These are phyloP conservation scores for Diadegma fenestrale DNA, from an alignment of 2,888 invertebrate species.

Conservation along the genomic window DNA sequence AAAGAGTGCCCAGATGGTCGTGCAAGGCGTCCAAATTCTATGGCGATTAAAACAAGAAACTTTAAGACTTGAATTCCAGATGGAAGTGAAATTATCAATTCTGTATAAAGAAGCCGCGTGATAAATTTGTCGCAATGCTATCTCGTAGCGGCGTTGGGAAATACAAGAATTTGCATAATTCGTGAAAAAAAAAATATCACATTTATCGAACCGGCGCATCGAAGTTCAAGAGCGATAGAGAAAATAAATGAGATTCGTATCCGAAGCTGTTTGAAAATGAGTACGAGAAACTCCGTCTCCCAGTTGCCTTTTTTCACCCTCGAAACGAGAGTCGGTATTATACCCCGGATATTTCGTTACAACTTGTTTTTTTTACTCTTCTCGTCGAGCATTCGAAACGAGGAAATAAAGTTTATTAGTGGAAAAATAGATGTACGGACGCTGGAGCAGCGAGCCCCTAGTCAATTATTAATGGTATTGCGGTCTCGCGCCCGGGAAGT, in stretches of 20 bases:
- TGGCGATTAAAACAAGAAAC: constrained; percentile 65
- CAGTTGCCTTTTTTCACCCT: background rate
- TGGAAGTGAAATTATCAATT: background rate
- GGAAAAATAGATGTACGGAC: constrained; percentile 27
- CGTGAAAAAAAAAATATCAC: background rate
- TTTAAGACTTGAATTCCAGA: background rate
- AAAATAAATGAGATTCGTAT: constrained; percentile 19
- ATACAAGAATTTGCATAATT: background rate
- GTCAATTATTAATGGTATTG: constrained; percentile 34
- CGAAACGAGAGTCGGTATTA: constrained; percentile 6
- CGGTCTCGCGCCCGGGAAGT: background rate
- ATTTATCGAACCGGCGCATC: constrained; percentile 11
- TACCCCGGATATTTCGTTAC: constrained; percentile 63
- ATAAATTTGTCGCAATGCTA: background rate
- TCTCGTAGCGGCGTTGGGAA: background rate
- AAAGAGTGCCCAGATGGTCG: constrained; percentile 96
- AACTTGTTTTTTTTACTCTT: constrained; percentile 12
- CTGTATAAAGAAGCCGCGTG: background rate
- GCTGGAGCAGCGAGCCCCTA: background rate
- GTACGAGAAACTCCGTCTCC: background rate
- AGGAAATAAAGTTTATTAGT: constrained; percentile 21
- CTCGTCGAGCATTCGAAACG: background rate
- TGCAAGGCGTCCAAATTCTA: constrained; percentile 98
- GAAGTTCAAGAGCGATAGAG: background rate
- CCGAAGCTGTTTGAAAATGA: background rate